A percentile compares a stretch with the other conserved stretches of the same genome.
Conservation (phyloP, 2,888 invertebrate genomes). For the Colostygia pectinataria region DNA sequence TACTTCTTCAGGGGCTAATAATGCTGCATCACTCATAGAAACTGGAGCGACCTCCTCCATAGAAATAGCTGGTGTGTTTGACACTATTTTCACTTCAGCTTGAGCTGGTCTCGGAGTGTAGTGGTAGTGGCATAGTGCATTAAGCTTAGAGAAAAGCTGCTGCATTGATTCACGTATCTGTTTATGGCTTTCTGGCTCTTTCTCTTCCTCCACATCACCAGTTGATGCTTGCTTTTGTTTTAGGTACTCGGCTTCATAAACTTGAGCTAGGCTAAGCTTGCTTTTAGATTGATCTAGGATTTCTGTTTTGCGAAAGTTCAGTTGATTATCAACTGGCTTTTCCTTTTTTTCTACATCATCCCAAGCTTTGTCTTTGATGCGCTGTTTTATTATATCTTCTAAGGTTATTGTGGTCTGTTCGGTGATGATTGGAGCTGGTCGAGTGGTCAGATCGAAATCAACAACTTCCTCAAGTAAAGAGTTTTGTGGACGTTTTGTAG, state of each 20-base stretch:
- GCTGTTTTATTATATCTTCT: constrained; percentile 94
- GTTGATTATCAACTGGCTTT: constrained; percentile 91
- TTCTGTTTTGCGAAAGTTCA: constrained; percentile 93
- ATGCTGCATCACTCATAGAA: constrained; percentile 90
- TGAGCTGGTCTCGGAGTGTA: constrained; percentile 94
- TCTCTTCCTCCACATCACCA: constrained; percentile 83
- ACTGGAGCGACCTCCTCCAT: constrained; percentile 98
- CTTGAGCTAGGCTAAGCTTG: constrained; percentile 95
- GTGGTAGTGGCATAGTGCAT: constrained; percentile 96
- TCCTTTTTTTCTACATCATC: constrained; percentile 96
- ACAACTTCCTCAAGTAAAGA: constrained; percentile 95
- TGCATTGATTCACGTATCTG: constrained; percentile 90
- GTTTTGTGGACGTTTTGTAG: constrained; percentile 92
- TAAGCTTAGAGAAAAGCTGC: constrained; percentile 91
- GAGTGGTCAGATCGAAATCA: constrained; percentile 92
- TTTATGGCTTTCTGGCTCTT: constrained; percentile 89
- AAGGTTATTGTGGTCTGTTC: constrained; percentile 93
- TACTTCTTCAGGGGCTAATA: constrained; percentile 97
- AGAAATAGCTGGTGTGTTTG: constrained; percentile 93
- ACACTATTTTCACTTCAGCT: constrained; percentile 94
- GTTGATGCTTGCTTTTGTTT: constrained; percentile 84
- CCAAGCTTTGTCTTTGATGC: constrained; percentile 96
- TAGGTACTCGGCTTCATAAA: constrained; percentile 95
- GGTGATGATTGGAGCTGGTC: constrained; percentile 95
- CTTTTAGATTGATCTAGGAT: constrained; percentile 97